A percentile compares a stretch with the other conserved stretches of the same genome.
These are phyloP conservation scores for Pseudomyrmex flavicornis DNA, from an alignment of 1,140 invertebrate genomes.

Conservation along the genomic window DNA sequence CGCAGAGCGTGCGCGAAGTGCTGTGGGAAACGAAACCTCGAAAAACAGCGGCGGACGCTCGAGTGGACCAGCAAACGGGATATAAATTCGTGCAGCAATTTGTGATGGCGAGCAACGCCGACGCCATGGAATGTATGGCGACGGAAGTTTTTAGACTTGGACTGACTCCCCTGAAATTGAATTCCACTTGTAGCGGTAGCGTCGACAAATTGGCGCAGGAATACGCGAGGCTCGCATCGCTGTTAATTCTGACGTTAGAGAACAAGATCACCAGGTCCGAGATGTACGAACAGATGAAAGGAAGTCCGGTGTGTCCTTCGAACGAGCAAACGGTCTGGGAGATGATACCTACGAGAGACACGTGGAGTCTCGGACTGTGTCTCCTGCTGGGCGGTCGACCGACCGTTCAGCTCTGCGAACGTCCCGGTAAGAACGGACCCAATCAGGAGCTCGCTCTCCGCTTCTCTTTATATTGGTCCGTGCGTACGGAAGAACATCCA, in stretches of 20 bases:
- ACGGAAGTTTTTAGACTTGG: constrained; percentile 77
- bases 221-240: constrained; percentile 79
- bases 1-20: constrained; percentile 60
- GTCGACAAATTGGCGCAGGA: constrained; percentile 81
- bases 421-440: constrained; percentile 86
- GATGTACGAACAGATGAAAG: constrained; percentile 71
- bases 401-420: constrained; percentile 83
- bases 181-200: constrained; percentile 84
- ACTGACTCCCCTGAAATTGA: constrained; percentile 84
- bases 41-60: constrained; percentile 32
- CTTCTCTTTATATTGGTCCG: constrained; percentile 82
- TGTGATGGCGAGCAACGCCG: constrained; percentile 86
- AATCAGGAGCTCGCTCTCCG: constrained; percentile 89
- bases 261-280: constrained; percentile 72
- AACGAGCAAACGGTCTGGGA: constrained; percentile 68
- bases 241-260: constrained; percentile 74
- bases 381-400: constrained; percentile 87
- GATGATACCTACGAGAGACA: constrained; percentile 75
- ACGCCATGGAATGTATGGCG: constrained; percentile 85
- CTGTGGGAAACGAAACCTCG: constrained; percentile 46
- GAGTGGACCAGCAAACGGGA: constrained; percentile 62
- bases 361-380: constrained; percentile 75
- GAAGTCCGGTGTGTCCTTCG: constrained; percentile 66
- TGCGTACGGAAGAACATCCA: constrained; percentile 72
- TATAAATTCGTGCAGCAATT: constrained; percentile 83